Evolutionary conservation across 1,140 invertebrate species (phyloP).

Genomic region (Drosophila arizonae): DNA sequence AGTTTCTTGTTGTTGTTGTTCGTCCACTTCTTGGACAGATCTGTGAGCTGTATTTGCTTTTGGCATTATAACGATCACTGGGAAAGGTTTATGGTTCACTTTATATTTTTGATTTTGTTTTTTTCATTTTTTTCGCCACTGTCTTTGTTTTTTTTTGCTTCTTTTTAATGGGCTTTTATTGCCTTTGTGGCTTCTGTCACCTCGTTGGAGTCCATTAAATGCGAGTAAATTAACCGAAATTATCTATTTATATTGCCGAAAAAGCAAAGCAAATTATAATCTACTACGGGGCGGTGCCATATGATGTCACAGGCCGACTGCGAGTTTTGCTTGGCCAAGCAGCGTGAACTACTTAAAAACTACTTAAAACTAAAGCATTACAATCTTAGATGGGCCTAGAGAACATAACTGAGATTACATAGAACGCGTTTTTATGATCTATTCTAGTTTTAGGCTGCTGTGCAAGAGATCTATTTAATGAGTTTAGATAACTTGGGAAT

Average conservation of each 20-base stretch:
- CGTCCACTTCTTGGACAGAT: constrained; percentile 47
- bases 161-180: constrained; percentile 17
- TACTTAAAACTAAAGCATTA: neutral
- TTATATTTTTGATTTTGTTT: constrained; percentile 17
- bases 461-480: too few relatives aligned
- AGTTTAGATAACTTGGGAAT: too few relatives aligned
- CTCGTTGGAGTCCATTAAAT: constrained; percentile 61
- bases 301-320: constrained; percentile 54
- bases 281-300: constrained; percentile 42
- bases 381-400: neutral
- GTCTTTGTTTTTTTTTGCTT: constrained; percentile 16
- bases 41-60: constrained; percentile 51
- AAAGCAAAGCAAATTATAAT: constrained; percentile 28
- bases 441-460: too few relatives aligned
- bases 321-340: constrained; percentile 36
- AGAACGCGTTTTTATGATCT: too few relatives aligned
- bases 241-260: constrained; percentile 43
- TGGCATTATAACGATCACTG: constrained; percentile 50
- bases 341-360: constrained; percentile 1
- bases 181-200: constrained; percentile 48
- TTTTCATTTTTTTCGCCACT: constrained; percentile 26
- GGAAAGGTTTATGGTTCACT: constrained; percentile 54
- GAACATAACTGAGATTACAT: neutral
- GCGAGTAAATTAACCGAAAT: constrained; percentile 73
- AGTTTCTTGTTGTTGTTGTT: neutral